Evolutionary conservation across 2,888 invertebrate species (phyloP).

Genomic region (Drosophila colorata): DNA sequence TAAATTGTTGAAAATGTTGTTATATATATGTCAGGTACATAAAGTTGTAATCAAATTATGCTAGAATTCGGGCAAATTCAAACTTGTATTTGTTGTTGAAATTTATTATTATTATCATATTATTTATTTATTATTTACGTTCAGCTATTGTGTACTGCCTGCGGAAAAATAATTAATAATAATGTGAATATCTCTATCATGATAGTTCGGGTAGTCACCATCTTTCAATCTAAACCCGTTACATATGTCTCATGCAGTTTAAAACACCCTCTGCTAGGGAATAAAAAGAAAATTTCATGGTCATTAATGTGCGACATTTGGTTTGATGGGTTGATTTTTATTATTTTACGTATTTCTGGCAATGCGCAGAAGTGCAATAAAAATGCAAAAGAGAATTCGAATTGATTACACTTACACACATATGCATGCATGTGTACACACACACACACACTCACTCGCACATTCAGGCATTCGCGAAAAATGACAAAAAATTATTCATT

Average conservation of each 20-base stretch:
- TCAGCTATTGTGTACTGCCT: no score
- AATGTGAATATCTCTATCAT: neutral
- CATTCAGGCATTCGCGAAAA: slow-evolving; percentile 39
- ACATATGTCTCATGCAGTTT: neutral
- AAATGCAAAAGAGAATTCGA: slow-evolving; percentile 68
- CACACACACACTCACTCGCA: slow-evolving; percentile 5
- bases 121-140: no score
- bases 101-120: no score
- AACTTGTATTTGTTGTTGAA: no score
- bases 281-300: slow-evolving; percentile 43
- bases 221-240: neutral
- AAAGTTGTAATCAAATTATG: no score
- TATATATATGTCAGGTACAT: no score
- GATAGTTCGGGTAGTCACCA: neutral
- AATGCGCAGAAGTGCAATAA: slow-evolving; percentile 68
- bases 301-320: slow-evolving; percentile 65
- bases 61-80: no score
- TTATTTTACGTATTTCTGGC: slow-evolving; percentile 28
- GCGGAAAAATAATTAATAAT: no score
- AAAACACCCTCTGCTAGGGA: slow-evolving; percentile 1
- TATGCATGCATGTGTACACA: slow-evolving; percentile 13
- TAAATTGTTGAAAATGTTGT: no score
- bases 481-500: slow-evolving; percentile 78
- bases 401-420: slow-evolving; percentile 59
- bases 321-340: slow-evolving; percentile 31